Evolutionary conservation across 1,140 invertebrate genomes (phyloP), one percentile per base, ranked within the genome.

Genomic region (Philotrypesis tridentata): DNA sequence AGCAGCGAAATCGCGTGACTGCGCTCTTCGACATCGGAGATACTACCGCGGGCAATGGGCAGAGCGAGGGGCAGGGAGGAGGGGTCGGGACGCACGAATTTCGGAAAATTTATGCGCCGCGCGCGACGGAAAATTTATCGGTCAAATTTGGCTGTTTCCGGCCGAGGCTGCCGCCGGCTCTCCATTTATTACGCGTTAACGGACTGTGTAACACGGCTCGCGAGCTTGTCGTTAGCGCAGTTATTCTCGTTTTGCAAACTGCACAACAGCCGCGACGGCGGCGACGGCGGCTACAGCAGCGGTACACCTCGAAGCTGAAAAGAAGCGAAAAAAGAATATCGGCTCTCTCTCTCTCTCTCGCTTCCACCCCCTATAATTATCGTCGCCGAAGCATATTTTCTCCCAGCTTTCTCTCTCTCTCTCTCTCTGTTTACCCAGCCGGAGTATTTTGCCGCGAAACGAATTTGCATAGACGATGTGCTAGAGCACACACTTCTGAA

Each of bases 61-160:
- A 67, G 48, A 77, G 61, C 80, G 29, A 84, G 63, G 63, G 33
- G 70, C 33, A 73, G 61, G 67, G 23, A 70, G 55, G 9, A 3
- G 33, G 33, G 33, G 33, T 5, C 33, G 33, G 33, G 3, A 37
- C 4, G 4, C 33, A 9, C 48, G 48, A 55, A 55, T 55, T 55
- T 55, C 17, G 48, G 6, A 17, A 21, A 55, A 55, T 55, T 55
- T 55, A 55, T 55, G 48, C 48, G 48, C 48, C 48, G 21, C 3
- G 21, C 3, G 33, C 6, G 48, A 55, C 17, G 48, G 17, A 5
- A 55, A 55, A 55, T 55, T 55, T 55, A 55, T 55, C 48, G 48
- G 48, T 5, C 17, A 55, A 55, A 55, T 55, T 55, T n/a, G 48
- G 21, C 48, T 55, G 48, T 55, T 55, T 55, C 48, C 48, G 48